A percentile compares a stretch with the other conserved stretches of the same genome.
Conservation (phyloP, 92 coral and sea anemone species). For the Porites lobata region DNA sequence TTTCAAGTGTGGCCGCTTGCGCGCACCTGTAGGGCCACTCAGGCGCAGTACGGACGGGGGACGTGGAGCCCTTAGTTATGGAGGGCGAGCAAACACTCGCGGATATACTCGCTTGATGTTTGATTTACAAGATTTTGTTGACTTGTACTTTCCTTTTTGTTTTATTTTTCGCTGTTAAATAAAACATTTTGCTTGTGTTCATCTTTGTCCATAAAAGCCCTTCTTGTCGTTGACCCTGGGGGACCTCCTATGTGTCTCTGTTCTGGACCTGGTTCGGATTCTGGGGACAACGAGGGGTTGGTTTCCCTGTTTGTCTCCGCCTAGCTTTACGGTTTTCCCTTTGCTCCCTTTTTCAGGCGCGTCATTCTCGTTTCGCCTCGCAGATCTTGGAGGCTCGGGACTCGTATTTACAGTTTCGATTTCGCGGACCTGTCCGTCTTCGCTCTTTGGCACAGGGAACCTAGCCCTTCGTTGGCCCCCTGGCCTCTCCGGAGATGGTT, state of each 20-base stretch:
- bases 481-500: conserved; percentile 39
- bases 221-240: conserved; percentile 45
- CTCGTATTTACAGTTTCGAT: not conserved
- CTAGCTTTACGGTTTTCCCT: not conserved
- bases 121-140: not conserved
- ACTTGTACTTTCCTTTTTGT: too few relatives aligned
- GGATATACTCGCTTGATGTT: not conserved
- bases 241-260: conserved; percentile 47
- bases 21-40: not conserved
- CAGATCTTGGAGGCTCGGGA: conserved; percentile 1
- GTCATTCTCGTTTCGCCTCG: conserved; percentile 4
- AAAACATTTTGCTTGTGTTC: not conserved
- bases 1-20: not conserved
- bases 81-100: not conserved
- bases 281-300: conserved; percentile 56
- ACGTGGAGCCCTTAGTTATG: not conserved
- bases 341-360: not conserved
- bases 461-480: conserved; percentile 56
- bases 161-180: not conserved
- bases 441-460: conserved; percentile 20
- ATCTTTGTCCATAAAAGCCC: not conserved
- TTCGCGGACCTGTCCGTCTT: too few relatives aligned
- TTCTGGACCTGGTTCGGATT: conserved; percentile 55
- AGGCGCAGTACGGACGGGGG: not conserved
- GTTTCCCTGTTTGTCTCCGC: conserved; percentile 9